Conservation (phyloP, 2,888 invertebrate genomes). For the Prosopocoilus inquinatus region DNA sequence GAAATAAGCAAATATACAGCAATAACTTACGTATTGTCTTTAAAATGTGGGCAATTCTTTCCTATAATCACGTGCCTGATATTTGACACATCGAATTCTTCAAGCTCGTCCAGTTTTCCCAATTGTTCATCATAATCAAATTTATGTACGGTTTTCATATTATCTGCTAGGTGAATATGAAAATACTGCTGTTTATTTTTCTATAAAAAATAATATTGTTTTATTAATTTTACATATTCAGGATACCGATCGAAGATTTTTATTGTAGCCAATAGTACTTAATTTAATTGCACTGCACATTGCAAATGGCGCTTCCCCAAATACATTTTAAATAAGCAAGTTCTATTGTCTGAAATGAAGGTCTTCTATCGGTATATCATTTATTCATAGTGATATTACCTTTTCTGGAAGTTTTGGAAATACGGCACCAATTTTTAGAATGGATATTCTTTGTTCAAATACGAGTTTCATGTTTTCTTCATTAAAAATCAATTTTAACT, state of each 20-base stretch:
- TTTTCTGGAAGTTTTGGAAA: constrained; percentile 45
- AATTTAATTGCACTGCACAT: no score
- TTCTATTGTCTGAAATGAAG: no score
- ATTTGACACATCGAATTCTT: constrained; percentile 29
- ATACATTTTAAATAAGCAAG: no score
- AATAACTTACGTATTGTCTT: constrained; percentile 37
- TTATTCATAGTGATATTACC: constrained; percentile 24
- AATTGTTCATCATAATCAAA: constrained; percentile 23
- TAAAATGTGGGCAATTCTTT: constrained; percentile 42
- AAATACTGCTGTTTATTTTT: constrained; percentile 27
- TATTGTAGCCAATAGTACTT: no score
- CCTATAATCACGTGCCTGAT: constrained; percentile 44
- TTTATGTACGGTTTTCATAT: constrained; percentile 24
- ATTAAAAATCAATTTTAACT: constrained; percentile 34
- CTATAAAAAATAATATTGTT: constrained; percentile 26
- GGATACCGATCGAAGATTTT: no score
- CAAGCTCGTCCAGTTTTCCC: constrained; percentile 20
- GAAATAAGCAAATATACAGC: background rate
- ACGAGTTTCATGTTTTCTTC: constrained; percentile 35
- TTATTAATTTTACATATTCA: background rate
- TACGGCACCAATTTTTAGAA: constrained; percentile 35
- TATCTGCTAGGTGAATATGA: constrained; percentile 26
- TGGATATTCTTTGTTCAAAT: constrained; percentile 37
- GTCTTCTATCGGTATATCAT: no score
- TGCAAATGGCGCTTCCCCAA: no score